These are phyloP conservation scores for Emydocephalus ijimae DNA, from an alignment of 2,113 vertebrate genomes.

Conservation along the genomic window DNA sequence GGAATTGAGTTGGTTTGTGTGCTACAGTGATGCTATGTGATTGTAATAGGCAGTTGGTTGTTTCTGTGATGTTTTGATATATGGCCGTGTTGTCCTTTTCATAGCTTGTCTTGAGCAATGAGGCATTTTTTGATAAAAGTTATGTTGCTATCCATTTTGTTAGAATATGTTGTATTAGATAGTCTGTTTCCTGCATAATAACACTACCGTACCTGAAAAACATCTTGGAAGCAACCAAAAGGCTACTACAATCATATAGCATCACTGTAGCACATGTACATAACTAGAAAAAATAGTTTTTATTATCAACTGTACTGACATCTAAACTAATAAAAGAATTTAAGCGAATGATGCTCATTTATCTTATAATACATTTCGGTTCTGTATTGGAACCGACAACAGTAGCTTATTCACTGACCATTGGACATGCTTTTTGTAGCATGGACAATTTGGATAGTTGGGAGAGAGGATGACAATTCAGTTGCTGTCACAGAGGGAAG, in stretches of 20 bases:
- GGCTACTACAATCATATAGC: neutral
- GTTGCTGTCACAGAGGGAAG: neutral
- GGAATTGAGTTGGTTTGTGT: neutral
- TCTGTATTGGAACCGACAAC: constrained; percentile 29
- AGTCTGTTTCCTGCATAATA: neutral
- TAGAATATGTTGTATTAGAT: neutral
- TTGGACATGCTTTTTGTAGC: neutral
- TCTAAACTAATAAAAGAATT: neutral
- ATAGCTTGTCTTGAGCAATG: neutral
- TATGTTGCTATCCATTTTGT: neutral
- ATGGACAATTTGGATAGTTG: constrained; percentile 11
- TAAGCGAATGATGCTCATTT: neutral
- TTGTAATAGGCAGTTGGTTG: neutral
- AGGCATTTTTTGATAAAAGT: neutral
- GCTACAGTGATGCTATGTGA: neutral
- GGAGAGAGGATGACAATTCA: neutral
- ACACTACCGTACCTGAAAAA: neutral
- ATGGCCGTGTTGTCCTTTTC: neutral
- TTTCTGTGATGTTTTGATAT: neutral
- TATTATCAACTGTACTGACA: neutral
- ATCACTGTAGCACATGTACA: neutral
- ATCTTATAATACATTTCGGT: constrained; percentile 25
- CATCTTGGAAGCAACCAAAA: neutral
- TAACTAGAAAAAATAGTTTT: neutral
- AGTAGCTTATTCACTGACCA: constrained; percentile 14